A percentile compares a stretch with the other conserved stretches of the same genome.
These are phyloP conservation scores for Hippopotamyrus pictus DNA, from an alignment of 2,797 vertebrate species.

Conservation along the genomic window DNA sequence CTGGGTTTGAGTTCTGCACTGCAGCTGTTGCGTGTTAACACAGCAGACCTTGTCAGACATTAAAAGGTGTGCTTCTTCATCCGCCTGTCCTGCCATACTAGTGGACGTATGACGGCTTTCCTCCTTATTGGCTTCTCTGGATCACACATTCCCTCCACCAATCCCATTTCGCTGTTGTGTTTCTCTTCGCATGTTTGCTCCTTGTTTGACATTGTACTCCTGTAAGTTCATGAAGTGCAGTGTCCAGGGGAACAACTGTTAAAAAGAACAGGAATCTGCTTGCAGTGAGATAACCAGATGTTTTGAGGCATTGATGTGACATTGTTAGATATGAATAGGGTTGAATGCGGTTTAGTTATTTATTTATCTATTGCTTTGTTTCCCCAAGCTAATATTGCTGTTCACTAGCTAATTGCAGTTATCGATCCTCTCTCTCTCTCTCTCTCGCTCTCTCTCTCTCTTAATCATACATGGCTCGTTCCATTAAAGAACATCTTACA, in stretches of 20 bases:
- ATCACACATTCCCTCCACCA: conserved; percentile 21
- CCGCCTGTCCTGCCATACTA: conserved; percentile 37
- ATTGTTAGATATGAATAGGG: conserved; percentile 2
- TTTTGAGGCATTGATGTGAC: neutral
- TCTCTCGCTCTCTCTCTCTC: neutral
- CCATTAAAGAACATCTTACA: neutral
- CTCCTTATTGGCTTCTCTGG: conserved; percentile 25
- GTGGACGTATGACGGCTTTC: conserved; percentile 26
- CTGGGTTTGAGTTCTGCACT: conserved; percentile 52
- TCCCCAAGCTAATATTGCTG: neutral
- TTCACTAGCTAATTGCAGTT: conserved; percentile 8
- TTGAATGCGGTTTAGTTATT: neutral
- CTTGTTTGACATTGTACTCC: conserved; percentile 10
- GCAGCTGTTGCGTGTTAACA: conserved; percentile 58
- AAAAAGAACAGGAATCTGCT: neutral
- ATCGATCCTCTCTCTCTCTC: neutral
- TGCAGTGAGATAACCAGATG: conserved; percentile 19
- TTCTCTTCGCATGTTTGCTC: neutral
- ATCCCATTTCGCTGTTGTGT: conserved; percentile 25
- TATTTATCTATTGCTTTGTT: neutral
- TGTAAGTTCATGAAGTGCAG: neutral
- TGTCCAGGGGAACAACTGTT: neutral
- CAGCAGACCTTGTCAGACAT: conserved; percentile 54
- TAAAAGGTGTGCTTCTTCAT: conserved; percentile 48
- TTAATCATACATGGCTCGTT: neutral